A percentile compares a stretch with the other conserved stretches of the same genome.
Evolutionary conservation across 2,113 vertebrate genomes (phyloP).

Genomic region (Myotis davidii): DNA sequence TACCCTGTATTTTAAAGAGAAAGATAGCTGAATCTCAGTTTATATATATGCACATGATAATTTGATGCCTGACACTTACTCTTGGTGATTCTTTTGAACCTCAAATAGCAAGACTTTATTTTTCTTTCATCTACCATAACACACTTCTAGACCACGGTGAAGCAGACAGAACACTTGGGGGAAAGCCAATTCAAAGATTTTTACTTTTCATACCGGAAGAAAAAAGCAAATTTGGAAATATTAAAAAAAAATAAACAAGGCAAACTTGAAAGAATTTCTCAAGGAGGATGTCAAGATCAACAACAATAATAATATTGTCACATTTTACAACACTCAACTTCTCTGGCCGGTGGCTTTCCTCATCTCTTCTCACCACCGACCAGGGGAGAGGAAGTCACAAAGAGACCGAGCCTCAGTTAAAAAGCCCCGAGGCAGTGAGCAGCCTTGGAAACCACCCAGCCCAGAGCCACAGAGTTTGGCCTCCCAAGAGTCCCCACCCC

Average conservation of each 20-base stretch:
- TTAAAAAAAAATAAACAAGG: slow-evolving; percentile 28
- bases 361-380: not conserved
- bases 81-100: not conserved
- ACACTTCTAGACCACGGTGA: not conserved
- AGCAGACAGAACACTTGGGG: slow-evolving; percentile 44
- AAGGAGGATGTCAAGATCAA: not conserved
- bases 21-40: not conserved
- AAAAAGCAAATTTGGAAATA: slow-evolving; percentile 41
- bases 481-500: slow-evolving; percentile 75
- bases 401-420: not conserved
- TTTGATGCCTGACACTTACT: not conserved
- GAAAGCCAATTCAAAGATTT: slow-evolving; percentile 45
- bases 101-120: not conserved
- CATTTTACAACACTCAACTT: not conserved
- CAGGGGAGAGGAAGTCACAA: not conserved
- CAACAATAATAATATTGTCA: not conserved
- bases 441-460: slow-evolving; percentile 38
- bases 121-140: slow-evolving; percentile 17
- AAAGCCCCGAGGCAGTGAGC: not conserved
- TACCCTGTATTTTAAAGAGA: not conserved
- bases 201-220: slow-evolving; percentile 20
- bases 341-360: slow-evolving; percentile 28
- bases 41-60: not conserved
- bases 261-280: not conserved
- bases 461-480: not conserved